Evolutionary conservation across 2,113 vertebrate species (phyloP).

Genomic region (Labeo rohita): DNA sequence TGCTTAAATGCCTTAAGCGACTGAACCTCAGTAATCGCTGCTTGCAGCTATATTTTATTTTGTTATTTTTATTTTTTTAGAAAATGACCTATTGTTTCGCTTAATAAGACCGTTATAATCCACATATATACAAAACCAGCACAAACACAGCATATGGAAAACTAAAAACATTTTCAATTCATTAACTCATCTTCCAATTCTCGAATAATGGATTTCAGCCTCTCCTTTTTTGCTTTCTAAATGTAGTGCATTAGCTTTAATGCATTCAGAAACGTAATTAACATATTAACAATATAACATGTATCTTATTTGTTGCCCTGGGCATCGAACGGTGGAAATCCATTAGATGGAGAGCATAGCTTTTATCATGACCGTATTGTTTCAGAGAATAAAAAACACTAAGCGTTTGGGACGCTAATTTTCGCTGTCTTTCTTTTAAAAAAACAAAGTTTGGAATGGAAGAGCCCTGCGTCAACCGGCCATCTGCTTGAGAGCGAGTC

Average conservation of each 20-base stretch:
- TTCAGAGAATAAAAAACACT: not conserved
- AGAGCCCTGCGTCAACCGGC: constrained; percentile 68
- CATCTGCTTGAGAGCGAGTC: constrained; percentile 68
- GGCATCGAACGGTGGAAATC: not conserved
- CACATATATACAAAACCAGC: too few relatives aligned
- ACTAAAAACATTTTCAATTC: too few relatives aligned
- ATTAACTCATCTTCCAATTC: too few relatives aligned
- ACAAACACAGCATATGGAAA: too few relatives aligned
- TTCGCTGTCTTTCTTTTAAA: constrained; percentile 2
- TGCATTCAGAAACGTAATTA: not conserved
- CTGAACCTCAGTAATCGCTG: too few relatives aligned
- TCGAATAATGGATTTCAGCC: too few relatives aligned
- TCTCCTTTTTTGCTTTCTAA: not conserved
- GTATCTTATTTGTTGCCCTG: not conserved
- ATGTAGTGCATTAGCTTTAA: not conserved
- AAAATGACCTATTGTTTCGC: too few relatives aligned
- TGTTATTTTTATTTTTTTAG: too few relatives aligned
- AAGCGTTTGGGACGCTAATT: not conserved
- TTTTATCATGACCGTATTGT: not conserved
- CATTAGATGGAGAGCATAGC: not conserved
- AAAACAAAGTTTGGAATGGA: constrained; percentile 60
- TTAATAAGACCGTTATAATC: too few relatives aligned
- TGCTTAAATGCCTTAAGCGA: too few relatives aligned
- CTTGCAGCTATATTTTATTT: too few relatives aligned
- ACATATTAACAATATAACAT: not conserved